These are phyloP conservation scores for Aporophyla lueneburgensis DNA, from an alignment of 2,888 invertebrate genomes.

Conservation along the genomic window DNA sequence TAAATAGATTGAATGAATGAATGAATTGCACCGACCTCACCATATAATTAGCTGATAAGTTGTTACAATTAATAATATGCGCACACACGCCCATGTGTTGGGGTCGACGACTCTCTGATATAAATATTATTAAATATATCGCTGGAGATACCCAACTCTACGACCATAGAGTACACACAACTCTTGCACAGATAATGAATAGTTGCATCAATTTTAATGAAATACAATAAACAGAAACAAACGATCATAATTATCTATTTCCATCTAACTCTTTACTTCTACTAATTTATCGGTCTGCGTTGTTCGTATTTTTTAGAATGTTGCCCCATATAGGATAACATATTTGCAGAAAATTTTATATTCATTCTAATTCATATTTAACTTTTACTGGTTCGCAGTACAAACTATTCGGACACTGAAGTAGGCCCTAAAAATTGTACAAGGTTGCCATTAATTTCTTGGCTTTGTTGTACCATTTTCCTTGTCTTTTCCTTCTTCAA, in stretches of 20 bases:
- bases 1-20: slow-evolving; percentile 26
- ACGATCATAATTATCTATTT: slow-evolving; percentile 4
- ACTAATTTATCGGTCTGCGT: not conserved
- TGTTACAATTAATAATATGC: slow-evolving; percentile 71
- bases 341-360: too few species aligned
- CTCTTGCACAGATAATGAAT: slow-evolving; percentile 40
- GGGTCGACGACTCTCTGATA: slow-evolving; percentile 86
- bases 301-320: not conserved
- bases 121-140: slow-evolving; percentile 84
- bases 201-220: slow-evolving; percentile 38
- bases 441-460: not conserved
- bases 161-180: slow-evolving; percentile 59
- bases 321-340: not conserved
- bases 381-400: not conserved
- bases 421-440: not conserved
- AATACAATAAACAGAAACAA: slow-evolving; percentile 13
- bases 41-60: slow-evolving; percentile 62
- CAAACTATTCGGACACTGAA: not conserved
- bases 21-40: not conserved
- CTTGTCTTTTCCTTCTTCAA: not conserved
- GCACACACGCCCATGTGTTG: slow-evolving; percentile 77
- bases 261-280: not conserved
- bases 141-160: slow-evolving; percentile 66
- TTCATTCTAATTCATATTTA: too few species aligned
- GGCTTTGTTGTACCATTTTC: not conserved